These are phyloP conservation scores for Lophura nycthemera DNA, from an alignment of 2,113 vertebrate species.

Conservation along the genomic window DNA sequence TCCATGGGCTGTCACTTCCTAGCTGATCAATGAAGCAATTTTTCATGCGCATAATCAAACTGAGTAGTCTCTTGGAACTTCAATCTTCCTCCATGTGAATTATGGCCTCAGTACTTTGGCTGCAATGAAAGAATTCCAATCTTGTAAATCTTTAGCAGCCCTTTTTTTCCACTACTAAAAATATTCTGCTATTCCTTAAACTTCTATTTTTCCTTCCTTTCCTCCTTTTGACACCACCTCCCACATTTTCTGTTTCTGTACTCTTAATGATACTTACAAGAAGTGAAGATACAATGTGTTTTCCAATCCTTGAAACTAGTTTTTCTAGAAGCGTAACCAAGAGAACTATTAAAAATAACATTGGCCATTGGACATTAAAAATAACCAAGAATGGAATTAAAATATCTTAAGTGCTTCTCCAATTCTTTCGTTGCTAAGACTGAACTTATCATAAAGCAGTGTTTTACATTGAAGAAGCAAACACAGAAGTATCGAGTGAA, in stretches of 20 bases:
- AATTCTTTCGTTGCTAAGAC: not conserved
- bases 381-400: not conserved
- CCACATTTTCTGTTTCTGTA: fast-evolving
- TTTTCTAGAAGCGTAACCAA: not conserved
- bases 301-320: not conserved
- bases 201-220: not conserved
- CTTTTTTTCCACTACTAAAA: not conserved
- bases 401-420: not conserved
- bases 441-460: not conserved
- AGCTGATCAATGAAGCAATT: not conserved
- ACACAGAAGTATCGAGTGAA: not conserved
- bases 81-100: not conserved
- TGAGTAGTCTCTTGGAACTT: not conserved
- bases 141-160: not conserved
- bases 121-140: not conserved
- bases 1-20: not conserved
- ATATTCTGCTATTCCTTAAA: fast-evolving
- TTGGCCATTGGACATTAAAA: not conserved
- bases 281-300: fast-evolving
- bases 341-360: not conserved
- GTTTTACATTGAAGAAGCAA: not conserved
- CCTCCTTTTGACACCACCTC: not conserved
- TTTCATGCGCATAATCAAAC: not conserved
- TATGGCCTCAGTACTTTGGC: not conserved
- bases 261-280: not conserved